Evolutionary conservation across 2,888 invertebrate genomes (phyloP), one percentile per base, ranked within the genome.

Genomic region (Gymnoscelis rufifasciata): DNA sequence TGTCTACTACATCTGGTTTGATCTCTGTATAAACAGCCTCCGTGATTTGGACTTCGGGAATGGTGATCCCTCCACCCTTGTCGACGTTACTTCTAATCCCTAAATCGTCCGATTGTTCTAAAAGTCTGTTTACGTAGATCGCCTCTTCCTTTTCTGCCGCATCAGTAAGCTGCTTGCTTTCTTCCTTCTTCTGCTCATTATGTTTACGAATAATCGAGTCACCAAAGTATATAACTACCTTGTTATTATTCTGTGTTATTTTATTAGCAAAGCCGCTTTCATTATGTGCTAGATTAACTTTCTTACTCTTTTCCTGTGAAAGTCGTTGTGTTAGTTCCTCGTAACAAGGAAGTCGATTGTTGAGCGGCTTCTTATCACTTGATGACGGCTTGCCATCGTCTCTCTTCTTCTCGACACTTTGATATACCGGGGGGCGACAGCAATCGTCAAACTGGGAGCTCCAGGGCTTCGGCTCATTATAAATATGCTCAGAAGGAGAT

Each of bases 161-260:
- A 33, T 70, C 74, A 40, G 74, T 73, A 27, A 67, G 71, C 11
- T 60, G 65, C 51, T 66, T 70, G 46, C 57, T 62, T 57, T 79
- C 79, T 73, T 83, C 89, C 66, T 75, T 83, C 57, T 75, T 83
- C 53, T 83, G 79, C 54, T 87, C 87, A 56, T 74, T 84, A 43
- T 89, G 88, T 56, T 86, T 87, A 27, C 89, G 77, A 46, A 88
- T 87, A 36, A 91, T 90, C 1, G 92, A 91, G 66, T 93, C 93
- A 24, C 93, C 93, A 57, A 93, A 93, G 70, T 93, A 93, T 60
- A 93, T 92, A 37, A 93, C 91, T n/a, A 93, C 92, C 80, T 91
- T 92, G 66, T 93, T 92, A 56, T 87, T 83, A 56, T 80, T 80
- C 66, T 88, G 79, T 40, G 86, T 89, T 44, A 86, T 83, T 66